Evolutionary conservation across 2,888 invertebrate genomes (phyloP), one percentile per base, ranked within the genome.

Genomic region (Andrena trimmerana): DNA sequence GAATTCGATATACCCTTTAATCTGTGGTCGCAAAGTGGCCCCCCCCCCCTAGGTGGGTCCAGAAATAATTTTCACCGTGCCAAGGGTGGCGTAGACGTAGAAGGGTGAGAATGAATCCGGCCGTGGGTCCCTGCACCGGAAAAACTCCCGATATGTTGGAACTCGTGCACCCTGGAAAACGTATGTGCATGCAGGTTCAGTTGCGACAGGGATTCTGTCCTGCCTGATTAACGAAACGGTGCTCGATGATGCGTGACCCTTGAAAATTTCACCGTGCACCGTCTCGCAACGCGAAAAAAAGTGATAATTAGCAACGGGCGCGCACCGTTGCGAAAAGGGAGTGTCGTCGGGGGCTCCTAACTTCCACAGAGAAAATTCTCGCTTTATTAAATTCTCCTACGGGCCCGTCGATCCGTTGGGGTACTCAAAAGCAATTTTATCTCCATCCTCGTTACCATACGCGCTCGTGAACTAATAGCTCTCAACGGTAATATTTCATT

Each of bases 371-470:
- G 76, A 76, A 68, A 82, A 76, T 76, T 82, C 70, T 71, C 68
- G 81, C 81, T 81, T 82, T 82, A 81, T 82, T 81, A 82, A 75
- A 82, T 82, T 82, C 70, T 20, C 82, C 82, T 29, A 16, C 48
- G 70, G 60, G 29, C 13, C 65, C 66, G 69, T 52, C 73, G 72
- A 72, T 83, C 73, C 73, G 73, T 68, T 52, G 60, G 52, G 69
- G 24, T 62, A 62, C 71, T 75, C 69, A 70, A 76, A 82, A 76
- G 82, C 71, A 82, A 82, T 82, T 81, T 82, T 82, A 82, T 76
- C 81, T 33, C 59, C 67, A 36, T 63, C 67, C 77, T 72, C 72
- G 83, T 78, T 83, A 77, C 31, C 60, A 70, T 78, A 68, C 72
- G 29, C 24, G 4, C 16, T 0, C 33, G 33, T 50, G 31, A 52